Evolutionary conservation across 2,113 vertebrate genomes (phyloP).

Genomic region (Crotalus horridus): DNA sequence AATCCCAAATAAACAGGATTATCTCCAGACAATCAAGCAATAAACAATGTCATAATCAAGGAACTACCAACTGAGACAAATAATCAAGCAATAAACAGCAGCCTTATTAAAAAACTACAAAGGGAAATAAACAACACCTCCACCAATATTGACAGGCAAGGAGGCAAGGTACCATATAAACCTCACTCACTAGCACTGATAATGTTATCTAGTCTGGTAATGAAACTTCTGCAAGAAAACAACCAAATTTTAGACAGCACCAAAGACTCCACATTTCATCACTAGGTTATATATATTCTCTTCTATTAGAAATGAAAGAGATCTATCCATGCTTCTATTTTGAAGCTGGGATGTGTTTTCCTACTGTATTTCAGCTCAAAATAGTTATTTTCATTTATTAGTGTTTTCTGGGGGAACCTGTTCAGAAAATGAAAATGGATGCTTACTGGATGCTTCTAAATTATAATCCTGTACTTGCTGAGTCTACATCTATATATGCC

Average conservation of each 20-base stretch:
- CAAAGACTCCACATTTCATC: not conserved
- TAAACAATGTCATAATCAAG: not conserved
- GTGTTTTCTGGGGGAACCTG: not conserved
- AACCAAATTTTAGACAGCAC: not conserved
- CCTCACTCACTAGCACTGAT: not conserved
- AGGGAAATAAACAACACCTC: not conserved
- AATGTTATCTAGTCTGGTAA: not conserved
- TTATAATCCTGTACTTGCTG: constrained; percentile 12
- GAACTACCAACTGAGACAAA: not conserved
- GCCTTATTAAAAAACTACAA: not conserved
- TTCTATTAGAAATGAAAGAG: not conserved
- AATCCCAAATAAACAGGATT: not conserved
- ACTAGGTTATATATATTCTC: not conserved
- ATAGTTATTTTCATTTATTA: not conserved
- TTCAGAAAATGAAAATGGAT: not conserved
- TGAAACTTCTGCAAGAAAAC: not conserved
- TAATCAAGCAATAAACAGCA: not conserved
- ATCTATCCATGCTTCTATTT: not conserved
- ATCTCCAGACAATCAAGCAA: not conserved
- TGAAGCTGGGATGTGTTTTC: not conserved
- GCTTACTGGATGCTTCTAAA: not conserved
- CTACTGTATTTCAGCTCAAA: not conserved
- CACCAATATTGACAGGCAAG: not conserved
- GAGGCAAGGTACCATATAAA: not conserved
- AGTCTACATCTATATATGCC: constrained; percentile 14